These are phyloP conservation scores for Scaptomyza reducta DNA, from an alignment of 2,888 invertebrate genomes.

Conservation along the genomic window DNA sequence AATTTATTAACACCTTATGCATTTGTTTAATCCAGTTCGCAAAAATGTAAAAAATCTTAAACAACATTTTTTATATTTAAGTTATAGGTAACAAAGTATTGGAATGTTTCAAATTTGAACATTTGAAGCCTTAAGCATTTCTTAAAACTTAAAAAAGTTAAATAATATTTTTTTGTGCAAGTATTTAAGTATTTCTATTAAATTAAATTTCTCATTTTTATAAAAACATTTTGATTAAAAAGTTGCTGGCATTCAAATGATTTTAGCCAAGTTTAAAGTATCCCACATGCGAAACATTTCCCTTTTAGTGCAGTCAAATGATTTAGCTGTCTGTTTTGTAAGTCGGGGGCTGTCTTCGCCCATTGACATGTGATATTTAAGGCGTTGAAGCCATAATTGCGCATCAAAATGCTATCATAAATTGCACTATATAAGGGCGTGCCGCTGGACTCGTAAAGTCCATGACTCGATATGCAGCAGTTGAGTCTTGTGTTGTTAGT, in stretches of 20 bases:
- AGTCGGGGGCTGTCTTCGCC: constrained; percentile 16
- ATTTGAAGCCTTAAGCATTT: too few species aligned
- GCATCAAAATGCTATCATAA: constrained; percentile 60
- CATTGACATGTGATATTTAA: constrained; percentile 76
- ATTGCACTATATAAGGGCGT: constrained; percentile 49
- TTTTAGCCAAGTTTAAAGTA: background rate
- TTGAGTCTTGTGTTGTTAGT: constrained; percentile 12
- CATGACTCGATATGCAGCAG: constrained; percentile 28
- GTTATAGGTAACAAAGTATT: too few species aligned
- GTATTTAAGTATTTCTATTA: too few species aligned
- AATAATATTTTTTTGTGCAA: too few species aligned
- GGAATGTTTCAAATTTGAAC: too few species aligned
- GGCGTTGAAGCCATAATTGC: constrained; percentile 75
- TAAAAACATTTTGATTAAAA: too few species aligned
- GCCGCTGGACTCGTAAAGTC: background rate
- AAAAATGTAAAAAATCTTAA: too few species aligned
- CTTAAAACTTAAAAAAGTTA: too few species aligned
- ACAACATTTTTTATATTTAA: too few species aligned
- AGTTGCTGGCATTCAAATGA: background rate
- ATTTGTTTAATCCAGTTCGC: too few species aligned
- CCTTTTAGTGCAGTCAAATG: background rate
- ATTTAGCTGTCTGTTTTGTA: background rate
- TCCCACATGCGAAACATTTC: background rate
- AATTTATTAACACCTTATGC: too few species aligned
- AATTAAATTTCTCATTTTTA: too few species aligned